Percentiles rank a stretch among this genome's conserved stretches.
These are phyloP conservation scores for Melolontha melolontha DNA, from an alignment of 2,888 invertebrate genomes.

Conservation along the genomic window DNA sequence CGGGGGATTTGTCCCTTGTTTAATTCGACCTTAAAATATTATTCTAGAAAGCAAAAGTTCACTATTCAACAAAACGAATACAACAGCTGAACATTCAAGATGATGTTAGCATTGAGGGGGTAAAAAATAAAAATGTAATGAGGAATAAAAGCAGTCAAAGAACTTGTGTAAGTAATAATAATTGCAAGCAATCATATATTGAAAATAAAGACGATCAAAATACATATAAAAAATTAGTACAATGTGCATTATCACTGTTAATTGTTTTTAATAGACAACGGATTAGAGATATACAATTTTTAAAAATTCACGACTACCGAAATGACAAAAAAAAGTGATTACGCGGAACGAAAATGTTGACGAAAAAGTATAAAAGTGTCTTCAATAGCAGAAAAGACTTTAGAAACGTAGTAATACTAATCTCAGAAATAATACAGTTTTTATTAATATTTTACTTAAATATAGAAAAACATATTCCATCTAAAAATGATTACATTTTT, in stretches of 20 bases:
- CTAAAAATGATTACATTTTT: constrained; percentile 53
- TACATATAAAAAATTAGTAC: constrained; percentile 47
- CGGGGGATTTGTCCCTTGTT: constrained; percentile 47
- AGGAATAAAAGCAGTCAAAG: constrained; percentile 50
- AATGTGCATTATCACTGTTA: constrained; percentile 45
- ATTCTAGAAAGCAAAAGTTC: too few species aligned
- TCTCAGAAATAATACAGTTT: constrained; percentile 51
- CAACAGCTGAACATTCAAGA: too few species aligned
- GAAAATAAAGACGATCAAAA: constrained; percentile 43
- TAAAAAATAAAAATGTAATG: too few species aligned
- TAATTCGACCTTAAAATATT: constrained; percentile 50
- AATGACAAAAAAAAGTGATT: constrained; percentile 37
- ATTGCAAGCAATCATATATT: constrained; percentile 42
- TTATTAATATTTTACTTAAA: constrained; percentile 48
- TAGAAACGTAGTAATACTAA: constrained; percentile 53
- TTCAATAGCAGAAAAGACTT: constrained; percentile 53
- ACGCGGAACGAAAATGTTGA: constrained; percentile 43
- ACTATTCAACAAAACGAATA: too few species aligned
- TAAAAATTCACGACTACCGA: constrained; percentile 44
- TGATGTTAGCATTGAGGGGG: too few species aligned
- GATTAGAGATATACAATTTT: constrained; percentile 44
- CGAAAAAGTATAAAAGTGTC: constrained; percentile 52
- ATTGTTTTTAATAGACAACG: constrained; percentile 45
- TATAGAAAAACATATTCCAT: constrained; percentile 49
- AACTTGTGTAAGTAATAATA: constrained; percentile 47